Conservation (phyloP, 2,113 vertebrate species). For the Anser cygnoides region DNA sequence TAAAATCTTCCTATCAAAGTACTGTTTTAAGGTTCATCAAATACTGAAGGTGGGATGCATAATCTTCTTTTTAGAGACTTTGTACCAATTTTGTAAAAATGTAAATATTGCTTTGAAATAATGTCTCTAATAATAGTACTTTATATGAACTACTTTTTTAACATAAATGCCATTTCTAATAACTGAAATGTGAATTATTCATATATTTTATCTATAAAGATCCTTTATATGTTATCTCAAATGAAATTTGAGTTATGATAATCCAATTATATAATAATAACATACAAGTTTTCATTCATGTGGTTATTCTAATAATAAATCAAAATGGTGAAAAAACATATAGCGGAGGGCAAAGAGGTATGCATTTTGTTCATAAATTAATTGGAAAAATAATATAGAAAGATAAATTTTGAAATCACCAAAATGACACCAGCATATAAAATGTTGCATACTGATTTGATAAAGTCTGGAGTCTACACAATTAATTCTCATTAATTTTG, state of each 20-base stretch:
- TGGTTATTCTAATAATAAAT: neutral
- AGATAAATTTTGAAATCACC: neutral
- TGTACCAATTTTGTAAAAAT: neutral
- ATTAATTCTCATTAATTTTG: neutral
- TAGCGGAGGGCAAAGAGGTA: neutral
- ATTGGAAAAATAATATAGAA: neutral
- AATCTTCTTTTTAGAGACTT: neutral
- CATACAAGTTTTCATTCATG: neutral
- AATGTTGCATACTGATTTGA: neutral
- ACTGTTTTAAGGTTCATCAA: neutral
- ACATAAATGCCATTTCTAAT: neutral
- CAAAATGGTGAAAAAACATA: neutral
- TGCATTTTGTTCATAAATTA: neutral
- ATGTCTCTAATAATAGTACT: neutral
- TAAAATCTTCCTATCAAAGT: neutral
- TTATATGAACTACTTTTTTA: neutral
- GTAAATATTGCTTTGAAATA: neutral
- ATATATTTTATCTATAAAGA: neutral
- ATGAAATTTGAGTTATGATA: neutral
- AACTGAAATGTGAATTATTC: neutral
- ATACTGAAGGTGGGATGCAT: neutral
- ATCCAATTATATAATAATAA: neutral
- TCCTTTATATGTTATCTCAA: neutral
- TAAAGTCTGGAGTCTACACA: neutral
- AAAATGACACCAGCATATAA: neutral